Conservation (phyloP, 2,797 vertebrate species). For the Aythya fuligula region DNA sequence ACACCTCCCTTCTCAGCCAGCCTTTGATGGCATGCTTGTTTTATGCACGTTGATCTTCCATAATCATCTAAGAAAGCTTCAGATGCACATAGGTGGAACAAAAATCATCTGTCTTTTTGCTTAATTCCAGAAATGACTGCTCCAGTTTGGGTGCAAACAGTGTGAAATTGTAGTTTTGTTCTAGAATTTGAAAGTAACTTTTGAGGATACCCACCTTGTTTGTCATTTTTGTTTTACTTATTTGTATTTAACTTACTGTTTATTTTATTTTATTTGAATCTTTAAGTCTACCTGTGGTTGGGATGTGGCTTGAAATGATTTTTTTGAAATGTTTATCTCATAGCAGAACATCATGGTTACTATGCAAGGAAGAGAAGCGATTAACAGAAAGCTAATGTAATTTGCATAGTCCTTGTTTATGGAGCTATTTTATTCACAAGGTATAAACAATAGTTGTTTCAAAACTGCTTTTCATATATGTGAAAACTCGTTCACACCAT, state of each 20-base stretch:
- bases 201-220: not conserved
- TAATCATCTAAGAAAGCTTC: not conserved
- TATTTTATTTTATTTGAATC: not conserved
- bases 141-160: not conserved
- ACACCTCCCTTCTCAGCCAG: not conserved
- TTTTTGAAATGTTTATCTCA: not conserved
- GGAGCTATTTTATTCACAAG: not conserved
- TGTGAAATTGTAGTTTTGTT: rapidly evolving
- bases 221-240: not conserved
- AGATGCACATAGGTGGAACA: not conserved
- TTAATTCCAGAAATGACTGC: not conserved
- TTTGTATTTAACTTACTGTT: not conserved
- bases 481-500: not conserved
- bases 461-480: not conserved
- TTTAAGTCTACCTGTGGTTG: not conserved
- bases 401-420: not conserved
- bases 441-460: not conserved
- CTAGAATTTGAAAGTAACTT: not conserved
- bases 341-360: not conserved
- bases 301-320: not conserved
- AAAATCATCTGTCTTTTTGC: not conserved
- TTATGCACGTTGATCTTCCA: not conserved
- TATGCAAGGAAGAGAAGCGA: not conserved
- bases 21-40: not conserved
- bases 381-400: not conserved